These are phyloP conservation scores for Balearica regulorum DNA, from an alignment of 2,797 vertebrate species.

Conservation along the genomic window DNA sequence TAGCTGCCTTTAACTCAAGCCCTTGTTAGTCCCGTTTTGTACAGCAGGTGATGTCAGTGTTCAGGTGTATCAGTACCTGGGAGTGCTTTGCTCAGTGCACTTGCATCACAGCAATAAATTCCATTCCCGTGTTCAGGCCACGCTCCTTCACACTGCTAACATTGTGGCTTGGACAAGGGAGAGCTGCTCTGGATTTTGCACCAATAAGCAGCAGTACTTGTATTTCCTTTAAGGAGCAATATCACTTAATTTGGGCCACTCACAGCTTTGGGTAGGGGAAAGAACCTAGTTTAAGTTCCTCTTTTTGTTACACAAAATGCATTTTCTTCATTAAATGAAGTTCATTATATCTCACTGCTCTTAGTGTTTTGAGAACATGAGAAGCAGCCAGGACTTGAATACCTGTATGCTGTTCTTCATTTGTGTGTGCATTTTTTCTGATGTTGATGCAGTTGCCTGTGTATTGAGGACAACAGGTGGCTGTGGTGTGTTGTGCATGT, in stretches of 20 bases:
- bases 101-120: conserved; percentile 35
- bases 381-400: background rate
- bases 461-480: background rate
- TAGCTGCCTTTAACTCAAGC: background rate
- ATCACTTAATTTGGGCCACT: background rate
- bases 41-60: background rate
- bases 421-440: background rate
- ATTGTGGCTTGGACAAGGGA: background rate
- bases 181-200: background rate
- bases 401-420: background rate
- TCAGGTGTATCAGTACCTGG: background rate
- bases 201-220: background rate
- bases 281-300: background rate
- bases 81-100: background rate
- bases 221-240: background rate
- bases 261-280: background rate
- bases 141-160: background rate
- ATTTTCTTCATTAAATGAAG: background rate
- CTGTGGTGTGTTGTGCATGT: background rate
- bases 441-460: background rate
- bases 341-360: background rate
- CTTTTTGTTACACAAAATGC: background rate
- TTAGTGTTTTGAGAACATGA: background rate
- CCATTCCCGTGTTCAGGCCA: background rate
- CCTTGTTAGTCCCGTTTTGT: background rate